These are phyloP conservation scores for Aphodius sticticus DNA, from an alignment of 2,888 invertebrate genomes.

Conservation along the genomic window DNA sequence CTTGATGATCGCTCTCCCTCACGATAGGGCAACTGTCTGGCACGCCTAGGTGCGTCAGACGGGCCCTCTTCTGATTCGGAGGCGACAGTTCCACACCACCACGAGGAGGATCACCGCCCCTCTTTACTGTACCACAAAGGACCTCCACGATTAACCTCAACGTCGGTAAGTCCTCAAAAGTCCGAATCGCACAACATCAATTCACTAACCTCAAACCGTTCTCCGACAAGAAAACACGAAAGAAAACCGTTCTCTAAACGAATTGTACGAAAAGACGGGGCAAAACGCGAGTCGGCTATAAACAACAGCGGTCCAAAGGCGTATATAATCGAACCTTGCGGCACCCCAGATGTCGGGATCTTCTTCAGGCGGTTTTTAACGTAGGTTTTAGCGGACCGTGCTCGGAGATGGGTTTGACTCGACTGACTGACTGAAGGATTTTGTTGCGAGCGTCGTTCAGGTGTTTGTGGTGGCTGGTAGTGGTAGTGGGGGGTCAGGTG, in stretches of 20 bases:
- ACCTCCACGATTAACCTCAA: slow-evolving; percentile 59
- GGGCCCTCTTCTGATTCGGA: slow-evolving; percentile 59
- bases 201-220: not conserved
- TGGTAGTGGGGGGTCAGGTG: not conserved
- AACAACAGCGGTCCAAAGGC: slow-evolving; percentile 4
- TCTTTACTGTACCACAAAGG: slow-evolving; percentile 60
- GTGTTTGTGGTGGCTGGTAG: not conserved
- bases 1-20: slow-evolving; percentile 54
- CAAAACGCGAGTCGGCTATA: not conserved
- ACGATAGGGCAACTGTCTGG: slow-evolving; percentile 26
- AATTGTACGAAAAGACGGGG: not conserved
- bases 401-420: not conserved
- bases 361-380: not conserved
- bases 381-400: not conserved
- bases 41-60: slow-evolving; percentile 54
- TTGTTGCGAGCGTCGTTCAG: not conserved
- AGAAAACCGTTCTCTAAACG: not conserved
- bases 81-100: slow-evolving; percentile 55
- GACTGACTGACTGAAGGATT: slow-evolving; percentile 8
- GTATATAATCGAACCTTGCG: not conserved
- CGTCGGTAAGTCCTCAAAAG: slow-evolving; percentile 44
- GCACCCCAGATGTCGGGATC: not conserved
- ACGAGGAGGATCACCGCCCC: slow-evolving; percentile 61
- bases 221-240: slow-evolving; percentile 24
- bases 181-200: not conserved